Evolutionary conservation across 23 tunicate species (phyloP).

Genomic region (Clavelina lepadiformis): DNA sequence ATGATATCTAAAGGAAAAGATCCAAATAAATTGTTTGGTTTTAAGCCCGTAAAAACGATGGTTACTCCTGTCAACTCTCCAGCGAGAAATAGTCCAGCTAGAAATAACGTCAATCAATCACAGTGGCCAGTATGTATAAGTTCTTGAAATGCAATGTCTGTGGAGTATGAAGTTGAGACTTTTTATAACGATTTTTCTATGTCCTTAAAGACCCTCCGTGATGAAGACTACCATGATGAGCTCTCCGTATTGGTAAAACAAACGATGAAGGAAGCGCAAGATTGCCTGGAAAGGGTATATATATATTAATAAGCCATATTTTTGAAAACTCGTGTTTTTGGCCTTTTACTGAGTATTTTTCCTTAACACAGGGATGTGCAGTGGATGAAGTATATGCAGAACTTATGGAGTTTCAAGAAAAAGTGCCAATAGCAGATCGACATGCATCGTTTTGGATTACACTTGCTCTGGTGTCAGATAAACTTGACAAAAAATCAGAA

Average conservation of each 20-base stretch:
- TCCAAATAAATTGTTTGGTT: slow-evolving; percentile 29
- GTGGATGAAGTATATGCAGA: slow-evolving; percentile 4
- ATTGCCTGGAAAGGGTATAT: slow-evolving; percentile 40
- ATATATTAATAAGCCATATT: no score
- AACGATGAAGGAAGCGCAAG: slow-evolving; percentile 34
- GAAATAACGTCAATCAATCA: no score
- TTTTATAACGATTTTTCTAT: neutral
- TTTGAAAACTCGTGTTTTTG: no score
- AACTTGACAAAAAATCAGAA: slow-evolving; percentile 3
- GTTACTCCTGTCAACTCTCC: slow-evolving; percentile 46
- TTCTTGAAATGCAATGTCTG: neutral
- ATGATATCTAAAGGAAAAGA: slow-evolving; percentile 52
- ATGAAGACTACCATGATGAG: slow-evolving; percentile 48
- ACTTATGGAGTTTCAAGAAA: slow-evolving; percentile 11
- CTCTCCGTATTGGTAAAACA: slow-evolving; percentile 32
- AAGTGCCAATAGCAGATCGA: slow-evolving; percentile 21
- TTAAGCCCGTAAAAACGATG: slow-evolving; percentile 33
- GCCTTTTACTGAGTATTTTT: no score
- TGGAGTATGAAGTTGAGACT: neutral
- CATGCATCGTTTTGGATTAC: slow-evolving; percentile 46
- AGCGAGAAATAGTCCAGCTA: neutral
- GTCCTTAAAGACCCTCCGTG: slow-evolving; percentile 24
- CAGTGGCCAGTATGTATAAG: slow-evolving; percentile 39
- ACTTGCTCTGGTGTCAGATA: slow-evolving; percentile 17
- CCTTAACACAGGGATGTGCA: slow-evolving; percentile 14